Evolutionary conservation across 2,888 invertebrate species (phyloP).

Genomic region (Chaitophorus viminalis): DNA sequence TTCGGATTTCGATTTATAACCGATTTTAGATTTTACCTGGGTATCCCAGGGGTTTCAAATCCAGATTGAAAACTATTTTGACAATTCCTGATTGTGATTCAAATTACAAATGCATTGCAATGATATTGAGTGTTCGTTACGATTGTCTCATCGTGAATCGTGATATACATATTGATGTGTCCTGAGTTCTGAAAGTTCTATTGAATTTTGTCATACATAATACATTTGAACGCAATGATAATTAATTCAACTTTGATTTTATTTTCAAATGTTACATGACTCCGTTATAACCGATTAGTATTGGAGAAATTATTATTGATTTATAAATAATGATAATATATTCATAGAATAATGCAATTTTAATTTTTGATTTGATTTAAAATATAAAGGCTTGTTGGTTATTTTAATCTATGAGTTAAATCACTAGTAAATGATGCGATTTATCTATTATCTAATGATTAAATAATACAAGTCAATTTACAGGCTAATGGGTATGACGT

Average conservation of each 20-base stretch:
- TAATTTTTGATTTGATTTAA: background rate
- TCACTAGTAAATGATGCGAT: background rate
- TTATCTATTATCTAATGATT: constrained; percentile 7
- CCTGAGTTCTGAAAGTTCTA: no score
- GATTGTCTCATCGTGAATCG: no score
- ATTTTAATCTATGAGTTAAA: background rate
- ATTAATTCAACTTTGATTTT: background rate
- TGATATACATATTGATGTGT: no score
- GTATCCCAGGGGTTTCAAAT: no score
- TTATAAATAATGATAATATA: background rate
- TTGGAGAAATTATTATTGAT: background rate
- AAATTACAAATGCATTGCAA: no score
- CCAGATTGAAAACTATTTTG: no score
- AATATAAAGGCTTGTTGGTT: background rate
- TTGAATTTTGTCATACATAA: background rate
- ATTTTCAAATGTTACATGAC: background rate
- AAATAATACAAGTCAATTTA: background rate
- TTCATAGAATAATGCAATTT: background rate
- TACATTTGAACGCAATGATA: background rate
- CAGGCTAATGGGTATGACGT: constrained; percentile 1
- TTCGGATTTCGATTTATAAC: no score
- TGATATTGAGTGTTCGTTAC: background rate
- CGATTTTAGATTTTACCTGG: no score
- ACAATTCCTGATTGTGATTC: no score
- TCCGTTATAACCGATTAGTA: background rate